Base-by-base conservation (phyloP, 1,140 invertebrate genomes). In the Monochamus saltuarius region DNA sequence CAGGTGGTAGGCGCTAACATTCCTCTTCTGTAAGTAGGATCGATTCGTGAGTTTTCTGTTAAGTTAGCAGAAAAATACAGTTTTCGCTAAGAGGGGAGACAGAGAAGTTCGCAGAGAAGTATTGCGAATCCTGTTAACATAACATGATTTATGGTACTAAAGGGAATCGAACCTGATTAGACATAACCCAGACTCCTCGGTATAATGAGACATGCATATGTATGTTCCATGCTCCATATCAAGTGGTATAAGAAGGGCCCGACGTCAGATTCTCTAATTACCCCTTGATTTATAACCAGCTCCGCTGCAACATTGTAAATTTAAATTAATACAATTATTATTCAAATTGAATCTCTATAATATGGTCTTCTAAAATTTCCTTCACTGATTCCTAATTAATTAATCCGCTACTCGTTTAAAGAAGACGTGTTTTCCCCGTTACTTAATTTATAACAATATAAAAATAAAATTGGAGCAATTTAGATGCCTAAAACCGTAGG, bases 191-290 rank as follows among this genome's bases (percentile, higher is more conserved):
- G 56, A 47, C 61, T 62, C 47, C 58, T 57, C 51, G 29, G 65
- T 55, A 71, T 71, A 71, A 71, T 67, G 62, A 70, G 65, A 68
- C 69, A 68, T 71, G 65, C 67, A 65, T 69, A 69, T 69, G 62
- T 65, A 68, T 67, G 62, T 51, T 54, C 58, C 40, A 69, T 61
- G 51, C 62, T 53, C 46, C 42, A 36, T 13, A 52, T 56, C 49
- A 58, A 62, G 58, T 60, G 58, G 55, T 59, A 16, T 52, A 61
- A 54, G 59, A 61, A 56, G 46, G 58, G 57, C 17, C 61, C 56
- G 36, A 64, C 56, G 63, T 59, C 66, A 61, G 62, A 57, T 51
- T 61, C 50, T 59, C 63, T 68, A 68, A 68, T 68, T 68, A 65
- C 62, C 55, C 40, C 8, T 42, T 62, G 62, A 68, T 68, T 68